These are phyloP conservation scores for Hypothenemus hampei DNA, from an alignment of 1,140 invertebrate species.

Conservation along the genomic window DNA sequence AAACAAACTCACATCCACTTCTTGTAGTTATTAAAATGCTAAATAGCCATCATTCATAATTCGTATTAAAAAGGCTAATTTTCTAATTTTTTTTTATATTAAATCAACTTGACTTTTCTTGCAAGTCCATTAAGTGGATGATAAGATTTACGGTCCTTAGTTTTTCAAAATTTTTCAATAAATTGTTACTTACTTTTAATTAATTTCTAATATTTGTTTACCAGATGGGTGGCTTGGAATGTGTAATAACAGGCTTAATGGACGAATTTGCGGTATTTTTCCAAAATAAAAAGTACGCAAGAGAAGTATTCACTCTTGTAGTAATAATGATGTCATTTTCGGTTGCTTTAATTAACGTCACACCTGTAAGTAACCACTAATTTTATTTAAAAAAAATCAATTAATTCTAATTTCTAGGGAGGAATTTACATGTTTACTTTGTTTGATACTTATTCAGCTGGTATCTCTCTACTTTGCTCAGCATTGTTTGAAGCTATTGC, in stretches of 20 bases:
- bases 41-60: too few relatives aligned
- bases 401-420: slow-evolving; percentile 59
- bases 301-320: slow-evolving; percentile 68
- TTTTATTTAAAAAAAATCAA: background rate
- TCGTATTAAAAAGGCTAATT: too few relatives aligned
- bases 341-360: slow-evolving; percentile 72
- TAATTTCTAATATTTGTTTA: too few relatives aligned
- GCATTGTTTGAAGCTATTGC: slow-evolving; percentile 85
- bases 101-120: too few relatives aligned
- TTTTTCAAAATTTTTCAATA: too few relatives aligned
- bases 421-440: slow-evolving; percentile 84
- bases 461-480: slow-evolving; percentile 81
- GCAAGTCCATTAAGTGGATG: too few relatives aligned
- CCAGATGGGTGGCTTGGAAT: slow-evolving; percentile 77
- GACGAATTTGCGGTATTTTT: slow-evolving; percentile 67
- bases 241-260: slow-evolving; percentile 75
- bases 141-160: too few relatives aligned
- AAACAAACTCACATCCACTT: too few relatives aligned
- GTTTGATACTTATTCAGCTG: slow-evolving; percentile 79
- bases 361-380: slow-evolving; percentile 57
- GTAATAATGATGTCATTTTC: slow-evolving; percentile 69
- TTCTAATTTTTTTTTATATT: too few relatives aligned
- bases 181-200: too few relatives aligned
- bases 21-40: too few relatives aligned
- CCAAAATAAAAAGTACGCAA: slow-evolving; percentile 52